Evolutionary conservation across 2,113 vertebrate species (phyloP).

Genomic region (Thymallus thymallus): DNA sequence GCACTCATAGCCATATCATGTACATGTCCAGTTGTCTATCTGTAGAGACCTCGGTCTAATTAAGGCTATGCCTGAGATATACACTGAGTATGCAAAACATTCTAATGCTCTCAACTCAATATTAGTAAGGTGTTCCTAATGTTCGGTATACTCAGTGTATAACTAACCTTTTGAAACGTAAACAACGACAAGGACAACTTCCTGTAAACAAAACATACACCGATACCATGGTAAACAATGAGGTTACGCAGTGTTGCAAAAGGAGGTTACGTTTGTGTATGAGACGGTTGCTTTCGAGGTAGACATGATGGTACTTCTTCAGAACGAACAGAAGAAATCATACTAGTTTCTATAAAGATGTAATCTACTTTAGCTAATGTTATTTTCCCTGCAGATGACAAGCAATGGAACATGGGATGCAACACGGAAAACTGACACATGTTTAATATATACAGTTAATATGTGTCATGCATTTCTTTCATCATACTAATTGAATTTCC

Average conservation of each 20-base stretch:
- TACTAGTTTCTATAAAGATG: not conserved
- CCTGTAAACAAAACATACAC: no score
- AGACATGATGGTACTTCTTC: not conserved
- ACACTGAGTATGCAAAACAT: no score
- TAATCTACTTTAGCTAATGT: not conserved
- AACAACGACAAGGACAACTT: no score
- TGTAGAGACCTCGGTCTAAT: not conserved
- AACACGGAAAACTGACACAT: not conserved
- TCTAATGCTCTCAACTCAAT: no score
- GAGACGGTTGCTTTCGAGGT: not conserved
- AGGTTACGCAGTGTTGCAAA: not conserved
- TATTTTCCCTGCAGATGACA: not conserved
- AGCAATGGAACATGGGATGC: not conserved
- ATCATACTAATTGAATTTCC: no score
- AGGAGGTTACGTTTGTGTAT: not conserved
- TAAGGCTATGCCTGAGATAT: no score
- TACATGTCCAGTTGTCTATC: slow-evolving; percentile 12
- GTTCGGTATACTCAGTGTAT: no score
- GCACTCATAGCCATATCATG: slow-evolving; percentile 20
- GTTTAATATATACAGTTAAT: no score
- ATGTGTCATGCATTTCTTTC: no score
- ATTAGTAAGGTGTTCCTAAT: no score
- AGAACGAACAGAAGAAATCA: not conserved
- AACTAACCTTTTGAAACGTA: no score
- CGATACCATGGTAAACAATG: no score